Evolutionary conservation across 2,888 invertebrate species (phyloP).

Genomic region (Apodemia duryi): DNA sequence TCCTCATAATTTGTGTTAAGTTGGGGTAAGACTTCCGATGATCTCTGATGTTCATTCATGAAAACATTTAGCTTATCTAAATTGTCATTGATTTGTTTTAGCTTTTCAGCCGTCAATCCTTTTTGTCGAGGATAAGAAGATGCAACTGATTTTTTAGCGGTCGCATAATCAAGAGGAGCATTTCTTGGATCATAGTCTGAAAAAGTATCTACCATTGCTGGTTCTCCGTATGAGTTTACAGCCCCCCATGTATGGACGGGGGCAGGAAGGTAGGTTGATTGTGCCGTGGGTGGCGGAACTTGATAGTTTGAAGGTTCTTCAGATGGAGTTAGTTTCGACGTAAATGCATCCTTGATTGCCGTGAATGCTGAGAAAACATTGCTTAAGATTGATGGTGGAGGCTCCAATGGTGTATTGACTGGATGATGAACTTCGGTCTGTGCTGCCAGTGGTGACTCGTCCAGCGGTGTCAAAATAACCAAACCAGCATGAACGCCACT

Average conservation of each 20-base stretch:
- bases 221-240: conserved; percentile 68
- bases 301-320: conserved; percentile 39
- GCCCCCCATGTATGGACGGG: conserved; percentile 48
- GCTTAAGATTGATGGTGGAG: conserved; percentile 60
- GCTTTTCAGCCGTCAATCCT: conserved; percentile 58
- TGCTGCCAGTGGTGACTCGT: conserved; percentile 36
- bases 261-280: background rate
- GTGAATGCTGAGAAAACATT: conserved; percentile 42
- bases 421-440: conserved; percentile 48
- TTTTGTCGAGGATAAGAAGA: conserved; percentile 38
- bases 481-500: conserved; percentile 69
- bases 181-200: conserved; percentile 53
- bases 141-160: conserved; percentile 48
- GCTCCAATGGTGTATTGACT: conserved; percentile 58
- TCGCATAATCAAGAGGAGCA: conserved; percentile 48
- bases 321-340: conserved; percentile 36
- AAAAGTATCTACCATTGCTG: conserved; percentile 55
- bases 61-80: conserved; percentile 54
- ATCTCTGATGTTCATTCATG: conserved; percentile 54
- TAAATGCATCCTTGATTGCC: conserved; percentile 61
- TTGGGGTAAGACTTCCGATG: conserved; percentile 54
- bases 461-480: conserved; percentile 66
- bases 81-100: conserved; percentile 64
- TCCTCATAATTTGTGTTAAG: conserved; percentile 48
- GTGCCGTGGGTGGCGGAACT: conserved; percentile 47